phyloP scores from a whole-genome alignment of 2,888 invertebrate species.

The Perizoma affinitatum region DNA sequence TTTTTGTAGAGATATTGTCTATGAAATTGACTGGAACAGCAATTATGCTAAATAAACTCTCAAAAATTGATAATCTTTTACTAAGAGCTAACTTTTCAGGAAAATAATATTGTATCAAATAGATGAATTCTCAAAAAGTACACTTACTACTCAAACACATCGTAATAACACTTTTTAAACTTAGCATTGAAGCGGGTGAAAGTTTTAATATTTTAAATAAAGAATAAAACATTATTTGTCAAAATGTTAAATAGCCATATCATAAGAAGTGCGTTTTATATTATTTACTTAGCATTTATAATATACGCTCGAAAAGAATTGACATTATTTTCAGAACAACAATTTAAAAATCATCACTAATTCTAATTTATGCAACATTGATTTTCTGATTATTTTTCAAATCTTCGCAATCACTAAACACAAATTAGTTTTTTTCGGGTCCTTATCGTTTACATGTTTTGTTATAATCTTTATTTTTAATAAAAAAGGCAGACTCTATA shows the following conservation, averaged over 20 bases:
- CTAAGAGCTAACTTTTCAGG: neutral
- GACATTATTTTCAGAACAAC: neutral
- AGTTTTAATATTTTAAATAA: neutral
- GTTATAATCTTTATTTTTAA: no score
- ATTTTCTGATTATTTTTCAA: no score
- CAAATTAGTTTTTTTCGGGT: no score
- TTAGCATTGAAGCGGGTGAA: no score
- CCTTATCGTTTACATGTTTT: no score
- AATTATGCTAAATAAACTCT: conserved; percentile 17
- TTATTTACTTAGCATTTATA: conserved; percentile 1
- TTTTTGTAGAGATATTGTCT: conserved; percentile 66
- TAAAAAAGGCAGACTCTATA: no score
- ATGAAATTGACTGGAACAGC: conserved; percentile 66
- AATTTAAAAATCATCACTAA: neutral
- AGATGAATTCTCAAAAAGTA: conserved; percentile 13
- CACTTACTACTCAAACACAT: conserved; percentile 18
- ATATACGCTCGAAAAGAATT: conserved; percentile 1
- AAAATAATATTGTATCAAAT: conserved; percentile 16
- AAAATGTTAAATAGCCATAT: conserved; percentile 6
- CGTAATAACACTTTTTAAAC: neutral
- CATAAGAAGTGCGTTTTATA: conserved; percentile 10
- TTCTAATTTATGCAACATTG: neutral
- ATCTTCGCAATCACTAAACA: no score
- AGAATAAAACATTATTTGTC: conserved; percentile 14
- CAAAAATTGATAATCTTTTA: conserved; percentile 6